Conservation (phyloP, 2,797 vertebrate genomes). For the Sebastes melanostomus region DNA sequence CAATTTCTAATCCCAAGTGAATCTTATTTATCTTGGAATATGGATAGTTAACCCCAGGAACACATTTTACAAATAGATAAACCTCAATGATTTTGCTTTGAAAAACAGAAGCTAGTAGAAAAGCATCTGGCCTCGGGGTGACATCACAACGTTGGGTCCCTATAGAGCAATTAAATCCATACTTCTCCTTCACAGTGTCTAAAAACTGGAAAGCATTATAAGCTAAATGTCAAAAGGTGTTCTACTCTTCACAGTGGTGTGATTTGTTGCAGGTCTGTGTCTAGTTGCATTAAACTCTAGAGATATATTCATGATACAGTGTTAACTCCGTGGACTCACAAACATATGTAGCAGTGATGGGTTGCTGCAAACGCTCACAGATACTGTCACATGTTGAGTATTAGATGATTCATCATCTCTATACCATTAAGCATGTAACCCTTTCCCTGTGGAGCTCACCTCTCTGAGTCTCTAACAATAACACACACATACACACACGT, state of each 20-base stretch:
- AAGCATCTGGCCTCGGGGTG: neutral
- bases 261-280: neutral
- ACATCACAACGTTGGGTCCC: neutral
- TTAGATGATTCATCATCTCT: slow-evolving; percentile 48
- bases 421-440: slow-evolving; percentile 13
- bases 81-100: neutral
- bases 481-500: neutral
- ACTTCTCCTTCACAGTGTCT: neutral
- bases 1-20: neutral
- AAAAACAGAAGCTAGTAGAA: neutral
- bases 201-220: neutral
- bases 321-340: neutral
- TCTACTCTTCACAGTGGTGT: too few relatives aligned
- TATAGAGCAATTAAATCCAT: slow-evolving; percentile 11
- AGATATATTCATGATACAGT: neutral
- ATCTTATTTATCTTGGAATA: neutral
- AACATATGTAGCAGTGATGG: neutral
- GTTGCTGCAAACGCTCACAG: neutral
- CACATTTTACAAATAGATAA: neutral
- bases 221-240: neutral
- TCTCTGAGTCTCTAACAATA: neutral
- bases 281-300: neutral
- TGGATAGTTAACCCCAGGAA: neutral
- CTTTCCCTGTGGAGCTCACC: slow-evolving; percentile 40
- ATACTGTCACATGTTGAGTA: slow-evolving; percentile 5